Evolutionary conservation across 2,113 vertebrate species (phyloP).

Genomic region (Bujurquina vittata): DNA sequence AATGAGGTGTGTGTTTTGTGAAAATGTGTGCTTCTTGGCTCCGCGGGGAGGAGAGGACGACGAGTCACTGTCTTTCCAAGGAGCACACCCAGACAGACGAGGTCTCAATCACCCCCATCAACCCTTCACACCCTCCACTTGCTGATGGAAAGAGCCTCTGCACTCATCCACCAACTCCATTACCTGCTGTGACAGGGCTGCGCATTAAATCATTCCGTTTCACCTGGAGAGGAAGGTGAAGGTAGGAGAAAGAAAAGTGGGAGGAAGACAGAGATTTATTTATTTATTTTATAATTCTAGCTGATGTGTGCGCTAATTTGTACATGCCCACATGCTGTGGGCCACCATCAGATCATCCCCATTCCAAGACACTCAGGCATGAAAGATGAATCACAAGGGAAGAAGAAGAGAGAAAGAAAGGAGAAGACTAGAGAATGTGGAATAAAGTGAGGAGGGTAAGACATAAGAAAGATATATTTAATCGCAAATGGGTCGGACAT

Average conservation of each 20-base stretch:
- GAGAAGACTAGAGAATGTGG: slow-evolving; percentile 17
- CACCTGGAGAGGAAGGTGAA: slow-evolving; percentile 68
- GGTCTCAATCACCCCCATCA: slow-evolving; percentile 68
- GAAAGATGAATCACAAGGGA: slow-evolving; percentile 64
- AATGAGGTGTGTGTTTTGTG: slow-evolving; percentile 54
- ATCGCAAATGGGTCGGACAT: slow-evolving; percentile 78
- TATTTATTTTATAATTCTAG: background rate
- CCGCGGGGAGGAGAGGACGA: slow-evolving; percentile 58
- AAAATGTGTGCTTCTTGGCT: slow-evolving; percentile 36
- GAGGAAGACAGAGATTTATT: background rate
- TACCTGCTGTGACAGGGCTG: slow-evolving; percentile 65
- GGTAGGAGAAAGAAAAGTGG: slow-evolving; percentile 29
- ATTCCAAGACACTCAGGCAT: slow-evolving; percentile 55
- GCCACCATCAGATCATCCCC: slow-evolving; percentile 34
- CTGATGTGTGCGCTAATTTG: slow-evolving; percentile 38
- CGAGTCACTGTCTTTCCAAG: slow-evolving; percentile 53
- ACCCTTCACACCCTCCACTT: slow-evolving; percentile 36
- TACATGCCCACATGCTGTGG: slow-evolving; percentile 47
- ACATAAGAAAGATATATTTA: slow-evolving; percentile 76
- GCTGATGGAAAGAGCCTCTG: slow-evolving; percentile 52
- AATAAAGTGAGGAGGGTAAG: slow-evolving; percentile 34
- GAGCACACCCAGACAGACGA: slow-evolving; percentile 43
- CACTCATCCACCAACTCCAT: slow-evolving; percentile 71
- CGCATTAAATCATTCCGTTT: slow-evolving; percentile 78
- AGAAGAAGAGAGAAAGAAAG: slow-evolving; percentile 50